phyloP scores from a whole-genome alignment of 1,140 invertebrate genomes.

The Aphidius ervi region DNA sequence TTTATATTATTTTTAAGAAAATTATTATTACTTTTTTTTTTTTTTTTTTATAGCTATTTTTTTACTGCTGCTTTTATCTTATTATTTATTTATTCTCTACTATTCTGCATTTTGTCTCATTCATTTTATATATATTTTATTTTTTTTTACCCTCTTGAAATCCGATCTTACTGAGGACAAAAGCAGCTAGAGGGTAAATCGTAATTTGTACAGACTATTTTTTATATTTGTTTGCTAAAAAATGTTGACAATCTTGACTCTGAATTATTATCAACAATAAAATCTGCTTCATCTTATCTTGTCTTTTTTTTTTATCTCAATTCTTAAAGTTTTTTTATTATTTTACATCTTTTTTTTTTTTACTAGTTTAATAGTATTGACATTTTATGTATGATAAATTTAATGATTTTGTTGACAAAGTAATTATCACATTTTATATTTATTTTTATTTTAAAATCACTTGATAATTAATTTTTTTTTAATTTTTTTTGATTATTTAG shows the following conservation, averaged over 20 bases:
- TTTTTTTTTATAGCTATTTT: background rate
- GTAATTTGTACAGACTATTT: background rate
- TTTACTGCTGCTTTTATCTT: background rate
- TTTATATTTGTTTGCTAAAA: background rate
- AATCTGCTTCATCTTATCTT: constrained; percentile 6
- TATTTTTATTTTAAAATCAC: no score
- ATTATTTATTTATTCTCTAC: no score
- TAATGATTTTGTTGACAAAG: background rate
- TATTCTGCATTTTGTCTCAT: no score
- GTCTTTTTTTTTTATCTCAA: background rate
- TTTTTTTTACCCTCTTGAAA: no score
- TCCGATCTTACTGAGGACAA: background rate
- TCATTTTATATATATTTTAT: no score
- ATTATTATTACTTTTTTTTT: background rate
- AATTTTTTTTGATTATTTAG: no score
- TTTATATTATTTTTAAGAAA: background rate
- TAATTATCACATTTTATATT: background rate
- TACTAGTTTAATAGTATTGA: background rate
- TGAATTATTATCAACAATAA: constrained; percentile 12
- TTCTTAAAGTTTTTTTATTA: background rate
- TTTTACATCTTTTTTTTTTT: background rate
- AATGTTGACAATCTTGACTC: constrained; percentile 5
- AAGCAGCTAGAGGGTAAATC: background rate
- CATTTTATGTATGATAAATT: no score
- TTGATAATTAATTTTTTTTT: no score